phyloP scores from a whole-genome alignment of 2,888 invertebrate species.

The Drosophila fulvimacula region DNA sequence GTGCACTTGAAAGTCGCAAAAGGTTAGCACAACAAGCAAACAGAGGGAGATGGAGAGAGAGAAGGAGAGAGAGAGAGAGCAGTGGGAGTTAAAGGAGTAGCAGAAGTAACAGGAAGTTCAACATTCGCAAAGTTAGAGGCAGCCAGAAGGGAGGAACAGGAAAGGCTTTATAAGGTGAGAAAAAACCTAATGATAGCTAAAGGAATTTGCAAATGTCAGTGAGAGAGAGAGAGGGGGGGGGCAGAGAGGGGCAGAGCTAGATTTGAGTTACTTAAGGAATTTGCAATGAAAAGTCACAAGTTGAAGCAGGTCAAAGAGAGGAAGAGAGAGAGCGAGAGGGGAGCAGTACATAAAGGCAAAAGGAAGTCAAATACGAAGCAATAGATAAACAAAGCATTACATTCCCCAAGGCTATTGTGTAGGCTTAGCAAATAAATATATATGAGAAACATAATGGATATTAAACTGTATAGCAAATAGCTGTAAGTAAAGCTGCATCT shows the following conservation, averaged over 20 bases:
- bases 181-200: not conserved
- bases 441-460: not conserved
- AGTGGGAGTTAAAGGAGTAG: not conserved
- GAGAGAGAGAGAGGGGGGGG: not conserved
- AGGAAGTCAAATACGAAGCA: not conserved
- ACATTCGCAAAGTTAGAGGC: not conserved
- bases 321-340: not conserved
- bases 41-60: not conserved
- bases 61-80: not conserved
- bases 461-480: not conserved
- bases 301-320: not conserved
- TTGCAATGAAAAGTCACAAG: not conserved
- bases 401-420: not conserved
- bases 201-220: not conserved
- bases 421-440: not conserved
- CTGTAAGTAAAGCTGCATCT: not conserved
- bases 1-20: slow-evolving; percentile 51
- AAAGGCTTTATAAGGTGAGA: not conserved
- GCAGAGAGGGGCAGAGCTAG: not conserved
- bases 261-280: not conserved
- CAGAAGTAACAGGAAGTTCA: not conserved
- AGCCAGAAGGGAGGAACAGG: too few relatives aligned
- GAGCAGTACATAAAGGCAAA: not conserved
- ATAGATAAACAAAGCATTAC: not conserved
- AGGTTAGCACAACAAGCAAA: slow-evolving; percentile 1